These are phyloP conservation scores for Holothuria glaberrima DNA, from an alignment of 35 echinoderm and acorn worm genomes.

Conservation along the genomic window DNA sequence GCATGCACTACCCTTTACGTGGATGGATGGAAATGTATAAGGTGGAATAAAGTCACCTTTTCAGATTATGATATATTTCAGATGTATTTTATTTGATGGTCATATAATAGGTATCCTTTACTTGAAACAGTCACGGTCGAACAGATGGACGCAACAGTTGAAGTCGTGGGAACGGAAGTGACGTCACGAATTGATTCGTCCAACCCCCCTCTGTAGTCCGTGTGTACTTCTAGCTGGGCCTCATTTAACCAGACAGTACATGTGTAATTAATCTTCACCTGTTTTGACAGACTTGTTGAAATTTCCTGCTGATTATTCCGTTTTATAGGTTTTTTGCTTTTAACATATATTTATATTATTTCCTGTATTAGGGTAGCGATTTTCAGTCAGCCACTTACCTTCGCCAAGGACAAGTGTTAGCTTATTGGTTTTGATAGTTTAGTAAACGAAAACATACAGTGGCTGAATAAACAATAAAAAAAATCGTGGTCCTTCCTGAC, in stretches of 20 bases:
- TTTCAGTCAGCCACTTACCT: constrained; percentile 8
- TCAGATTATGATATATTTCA: too few relatives aligned
- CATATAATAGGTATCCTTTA: too few relatives aligned
- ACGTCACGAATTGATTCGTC: too few relatives aligned
- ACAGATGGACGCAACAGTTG: too few relatives aligned
- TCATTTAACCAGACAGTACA: constrained; percentile 30
- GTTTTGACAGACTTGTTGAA: constrained; percentile 38
- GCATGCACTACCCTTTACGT: too few relatives aligned
- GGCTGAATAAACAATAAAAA: constrained; percentile 37
- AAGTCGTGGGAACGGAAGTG: too few relatives aligned
- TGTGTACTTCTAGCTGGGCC: neutral
- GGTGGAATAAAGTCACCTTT: too few relatives aligned
- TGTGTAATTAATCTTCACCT: constrained; percentile 43
- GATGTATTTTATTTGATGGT: too few relatives aligned
- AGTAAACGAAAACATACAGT: neutral
- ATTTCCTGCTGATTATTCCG: constrained; percentile 32
- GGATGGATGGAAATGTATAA: too few relatives aligned
- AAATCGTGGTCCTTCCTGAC: neutral
- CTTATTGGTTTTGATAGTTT: neutral
- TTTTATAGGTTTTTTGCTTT: neutral
- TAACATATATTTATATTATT: constrained; percentile 35
- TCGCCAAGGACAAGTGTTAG: neutral
- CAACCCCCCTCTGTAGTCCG: neutral
- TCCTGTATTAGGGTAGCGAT: neutral
- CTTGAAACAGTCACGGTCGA: too few relatives aligned